Evolutionary conservation across 2,888 invertebrate species (phyloP), one percentile per base, ranked within the genome.

Genomic region (Ennomos quercinarius): DNA sequence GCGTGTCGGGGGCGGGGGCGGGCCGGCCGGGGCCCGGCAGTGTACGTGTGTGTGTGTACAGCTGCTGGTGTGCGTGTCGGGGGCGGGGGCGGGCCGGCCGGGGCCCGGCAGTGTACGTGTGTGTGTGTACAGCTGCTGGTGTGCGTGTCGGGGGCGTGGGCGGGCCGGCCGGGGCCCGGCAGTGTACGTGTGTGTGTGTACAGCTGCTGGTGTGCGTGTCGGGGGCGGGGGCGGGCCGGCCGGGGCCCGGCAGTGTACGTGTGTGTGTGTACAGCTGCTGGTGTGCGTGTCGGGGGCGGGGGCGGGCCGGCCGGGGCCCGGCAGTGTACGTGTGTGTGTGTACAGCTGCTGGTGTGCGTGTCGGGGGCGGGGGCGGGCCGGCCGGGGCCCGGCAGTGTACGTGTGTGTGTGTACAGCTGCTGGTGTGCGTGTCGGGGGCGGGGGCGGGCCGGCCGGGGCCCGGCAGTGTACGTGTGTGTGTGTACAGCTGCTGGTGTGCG

Each of bases 251-350:
- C 2, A 4, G 27, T 6, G 27, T 27, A 27, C n/a, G 66, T 98
- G 95, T 87, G 94, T 96, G 55, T 95, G 97, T 64, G 95, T 97
- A 44, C 87, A 98, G 98, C 91, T 98, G 71, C 90, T 98, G 55
- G 95, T 98, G 84, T 98, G 98, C 89, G 98, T 98, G 71, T 98
- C 98, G 68, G 98, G 97, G 46, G 97, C 98, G 83, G 97, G 98
- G 67, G 98, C 96, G 27, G 98, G 98, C 91, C 96, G 98, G 90
- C 96, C 97, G 75, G 95, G 96, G 48, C 97, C 98, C n/a, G n/a
- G n/a, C n/a, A n/a, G n/a, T n/a, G n/a, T n/a, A n/a, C n/a, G n/a
- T n/a, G n/a, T n/a, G n/a, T n/a, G n/a, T n/a, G n/a, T n/a, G n/a
- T n/a, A n/a, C n/a, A n/a, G n/a, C n/a, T n/a, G n/a, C n/a, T n/a